Percentiles rank a stretch among this genome's conserved stretches.
These are phyloP conservation scores for Macrosiphum euphorbiae DNA, from an alignment of 2,888 invertebrate genomes.

Conservation along the genomic window DNA sequence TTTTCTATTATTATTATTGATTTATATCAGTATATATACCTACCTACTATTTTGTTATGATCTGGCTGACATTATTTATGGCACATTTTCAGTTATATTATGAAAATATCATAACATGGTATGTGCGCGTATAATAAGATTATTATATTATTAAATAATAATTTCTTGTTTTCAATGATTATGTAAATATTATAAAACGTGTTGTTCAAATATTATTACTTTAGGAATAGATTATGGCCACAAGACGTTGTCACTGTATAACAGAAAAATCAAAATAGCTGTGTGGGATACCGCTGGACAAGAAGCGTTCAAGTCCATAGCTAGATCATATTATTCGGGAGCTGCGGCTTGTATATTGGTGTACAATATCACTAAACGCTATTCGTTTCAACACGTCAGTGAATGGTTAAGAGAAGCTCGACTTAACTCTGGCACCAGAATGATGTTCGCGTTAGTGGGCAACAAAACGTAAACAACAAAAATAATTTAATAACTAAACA, in stretches of 20 bases:
- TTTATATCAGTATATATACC: not conserved
- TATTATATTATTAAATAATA: not conserved
- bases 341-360: slow-evolving; percentile 99
- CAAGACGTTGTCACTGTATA: slow-evolving; percentile 96
- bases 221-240: slow-evolving; percentile 57
- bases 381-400: slow-evolving; percentile 98
- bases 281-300: slow-evolving; percentile 99
- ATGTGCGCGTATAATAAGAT: not conserved
- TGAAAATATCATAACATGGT: not conserved
- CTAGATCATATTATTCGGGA: slow-evolving; percentile 99
- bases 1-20: not conserved
- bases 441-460: slow-evolving; percentile 99
- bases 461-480: slow-evolving; percentile 82
- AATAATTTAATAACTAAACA: not conserved
- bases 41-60: not conserved
- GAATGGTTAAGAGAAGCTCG: slow-evolving; percentile 99
- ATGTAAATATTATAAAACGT: not conserved
- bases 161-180: not conserved
- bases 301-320: slow-evolving; percentile 99
- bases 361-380: slow-evolving; percentile 99
- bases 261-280: slow-evolving; percentile 99
- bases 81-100: not conserved
- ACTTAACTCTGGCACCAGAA: slow-evolving; percentile 98
- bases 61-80: not conserved
- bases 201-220: not conserved